phyloP scores from a whole-genome alignment of 2,797 vertebrate genomes.

The Eupleurogrammus muticus region DNA sequence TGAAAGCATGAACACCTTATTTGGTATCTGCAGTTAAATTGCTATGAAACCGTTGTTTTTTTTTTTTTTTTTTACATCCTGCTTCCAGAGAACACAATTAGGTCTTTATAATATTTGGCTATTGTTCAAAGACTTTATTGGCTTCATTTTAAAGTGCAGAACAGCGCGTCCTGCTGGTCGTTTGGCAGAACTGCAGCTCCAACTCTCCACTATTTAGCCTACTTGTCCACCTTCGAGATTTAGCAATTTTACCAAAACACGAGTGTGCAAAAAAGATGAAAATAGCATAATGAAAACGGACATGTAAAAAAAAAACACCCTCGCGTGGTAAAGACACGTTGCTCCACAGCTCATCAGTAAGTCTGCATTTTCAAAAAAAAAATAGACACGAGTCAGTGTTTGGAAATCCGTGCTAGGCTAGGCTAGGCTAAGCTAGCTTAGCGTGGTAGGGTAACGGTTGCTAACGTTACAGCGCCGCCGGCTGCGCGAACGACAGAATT shows the following conservation, averaged over 20 bases:
- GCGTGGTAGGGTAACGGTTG: conserved; percentile 50
- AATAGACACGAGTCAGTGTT: conserved; percentile 27
- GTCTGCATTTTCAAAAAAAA: conserved; percentile 54
- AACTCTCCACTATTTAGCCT: conserved; percentile 57
- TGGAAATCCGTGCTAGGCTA: conserved; percentile 63
- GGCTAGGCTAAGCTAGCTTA: conserved; percentile 58
- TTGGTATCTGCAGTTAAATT: background rate
- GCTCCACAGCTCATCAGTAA: conserved; percentile 60
- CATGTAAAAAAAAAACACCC: conserved; percentile 59
- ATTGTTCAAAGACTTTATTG: background rate
- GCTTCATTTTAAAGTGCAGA: conserved; percentile 21
- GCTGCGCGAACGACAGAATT: conserved; percentile 9
- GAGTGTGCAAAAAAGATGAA: conserved; percentile 40
- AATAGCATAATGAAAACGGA: conserved; percentile 27
- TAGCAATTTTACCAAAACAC: conserved; percentile 62
- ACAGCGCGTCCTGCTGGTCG: conserved; percentile 57
- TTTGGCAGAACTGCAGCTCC: conserved; percentile 40
- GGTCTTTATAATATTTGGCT: background rate
- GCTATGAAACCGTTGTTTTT: background rate
- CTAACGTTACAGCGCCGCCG: conserved; percentile 40
- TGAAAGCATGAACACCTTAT: background rate
- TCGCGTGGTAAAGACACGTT: conserved; percentile 42
- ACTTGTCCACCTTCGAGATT: conserved; percentile 63
- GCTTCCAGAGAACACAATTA: background rate
- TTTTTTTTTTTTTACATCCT: background rate